Evolutionary conservation across 2,888 invertebrate genomes (phyloP).

Genomic region (Pycnomerus fuliginosus): DNA sequence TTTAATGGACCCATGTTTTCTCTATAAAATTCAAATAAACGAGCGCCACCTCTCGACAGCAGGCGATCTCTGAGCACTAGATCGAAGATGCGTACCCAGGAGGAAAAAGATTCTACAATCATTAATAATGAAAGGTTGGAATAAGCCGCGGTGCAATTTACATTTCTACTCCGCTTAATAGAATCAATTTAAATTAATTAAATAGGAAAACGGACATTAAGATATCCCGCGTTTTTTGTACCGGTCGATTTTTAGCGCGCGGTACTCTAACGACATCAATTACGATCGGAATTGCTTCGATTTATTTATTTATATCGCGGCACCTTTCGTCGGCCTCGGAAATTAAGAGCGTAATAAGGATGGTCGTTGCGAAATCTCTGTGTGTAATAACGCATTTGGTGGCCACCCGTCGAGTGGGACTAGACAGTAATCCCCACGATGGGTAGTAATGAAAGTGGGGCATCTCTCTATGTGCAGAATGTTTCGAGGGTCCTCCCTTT

Average conservation of each 20-base stretch:
- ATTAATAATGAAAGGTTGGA: conserved; percentile 27
- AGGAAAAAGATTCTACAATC: no score
- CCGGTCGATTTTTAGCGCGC: conserved; percentile 19
- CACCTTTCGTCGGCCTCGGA: conserved; percentile 6
- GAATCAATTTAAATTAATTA: conserved; percentile 35
- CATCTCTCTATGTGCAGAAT: conserved; percentile 27
- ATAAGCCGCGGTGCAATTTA: conserved; percentile 30
- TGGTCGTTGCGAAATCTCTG: no score
- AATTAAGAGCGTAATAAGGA: no score
- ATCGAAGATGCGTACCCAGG: no score
- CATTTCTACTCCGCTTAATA: conserved; percentile 33
- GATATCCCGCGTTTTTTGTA: no score
- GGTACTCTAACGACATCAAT: conserved; percentile 20
- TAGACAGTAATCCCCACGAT: conserved; percentile 32
- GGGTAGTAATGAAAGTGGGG: conserved; percentile 41
- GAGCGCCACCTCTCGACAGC: no score
- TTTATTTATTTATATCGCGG: conserved; percentile 16
- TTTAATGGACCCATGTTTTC: no score
- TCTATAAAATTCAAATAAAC: no score
- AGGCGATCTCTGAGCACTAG: no score
- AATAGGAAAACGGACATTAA: conserved; percentile 31
- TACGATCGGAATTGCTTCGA: conserved; percentile 12
- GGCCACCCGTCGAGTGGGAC: conserved; percentile 46
- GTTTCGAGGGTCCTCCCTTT: conserved; percentile 27
- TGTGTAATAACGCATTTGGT: conserved; percentile 47